Evolutionary conservation across 2,797 vertebrate species (phyloP).

Genomic region (Smutsia temminckii): DNA sequence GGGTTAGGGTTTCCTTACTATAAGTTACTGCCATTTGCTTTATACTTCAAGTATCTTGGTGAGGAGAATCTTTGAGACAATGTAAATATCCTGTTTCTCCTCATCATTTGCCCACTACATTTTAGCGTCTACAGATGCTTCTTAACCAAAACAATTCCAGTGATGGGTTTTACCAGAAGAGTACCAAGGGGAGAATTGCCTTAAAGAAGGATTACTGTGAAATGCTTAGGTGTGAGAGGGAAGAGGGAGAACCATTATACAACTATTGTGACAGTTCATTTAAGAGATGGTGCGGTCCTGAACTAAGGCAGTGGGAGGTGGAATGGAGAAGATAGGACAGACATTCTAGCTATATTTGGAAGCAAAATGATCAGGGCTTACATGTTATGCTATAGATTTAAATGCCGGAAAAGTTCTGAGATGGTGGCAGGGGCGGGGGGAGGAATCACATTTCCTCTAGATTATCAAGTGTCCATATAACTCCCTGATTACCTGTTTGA

Average conservation of each 20-base stretch:
- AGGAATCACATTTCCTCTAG: neutral
- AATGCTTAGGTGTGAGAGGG: neutral
- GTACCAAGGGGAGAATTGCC: neutral
- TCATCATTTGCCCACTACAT: neutral
- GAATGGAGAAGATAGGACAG: neutral
- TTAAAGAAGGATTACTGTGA: slow-evolving; percentile 28
- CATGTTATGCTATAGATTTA: neutral
- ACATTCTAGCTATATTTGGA: neutral
- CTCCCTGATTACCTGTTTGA: neutral
- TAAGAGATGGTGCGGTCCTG: neutral
- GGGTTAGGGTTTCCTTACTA: neutral
- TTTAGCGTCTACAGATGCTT: neutral
- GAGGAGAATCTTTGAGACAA: neutral
- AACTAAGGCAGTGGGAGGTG: neutral
- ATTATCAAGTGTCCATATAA: neutral
- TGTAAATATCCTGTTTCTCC: slow-evolving; percentile 9
- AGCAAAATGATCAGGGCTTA: neutral
- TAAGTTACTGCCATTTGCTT: neutral
- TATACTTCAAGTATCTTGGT: neutral
- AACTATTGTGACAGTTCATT: neutral
- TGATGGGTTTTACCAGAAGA: neutral
- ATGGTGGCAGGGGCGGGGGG: neutral
- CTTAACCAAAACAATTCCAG: neutral
- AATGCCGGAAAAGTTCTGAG: slow-evolving; percentile 32
- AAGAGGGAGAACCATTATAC: neutral